Conservation (phyloP, 2,113 vertebrate species). For the Nibea albiflora region DNA sequence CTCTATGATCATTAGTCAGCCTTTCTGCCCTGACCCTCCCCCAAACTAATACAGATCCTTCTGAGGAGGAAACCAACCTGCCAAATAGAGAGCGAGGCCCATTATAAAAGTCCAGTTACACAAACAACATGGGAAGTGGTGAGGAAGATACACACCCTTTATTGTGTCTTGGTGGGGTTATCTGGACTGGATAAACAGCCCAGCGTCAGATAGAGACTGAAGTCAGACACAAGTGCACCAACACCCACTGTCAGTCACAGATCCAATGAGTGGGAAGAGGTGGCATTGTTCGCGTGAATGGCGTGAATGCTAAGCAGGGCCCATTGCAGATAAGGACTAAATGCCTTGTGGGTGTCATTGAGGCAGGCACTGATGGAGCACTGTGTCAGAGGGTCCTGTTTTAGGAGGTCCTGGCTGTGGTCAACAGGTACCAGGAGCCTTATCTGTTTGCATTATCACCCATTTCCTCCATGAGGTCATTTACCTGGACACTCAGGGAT, state of each 20-base stretch:
- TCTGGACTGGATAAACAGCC: constrained; percentile 85
- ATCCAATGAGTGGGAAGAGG: constrained; percentile 80
- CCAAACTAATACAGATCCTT: constrained; percentile 65
- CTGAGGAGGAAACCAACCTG: constrained; percentile 79
- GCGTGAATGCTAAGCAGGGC: constrained; percentile 85
- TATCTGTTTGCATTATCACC: constrained; percentile 85
- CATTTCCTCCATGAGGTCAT: constrained; percentile 81
- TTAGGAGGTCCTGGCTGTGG: constrained; percentile 79
- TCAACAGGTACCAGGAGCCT: constrained; percentile 79
- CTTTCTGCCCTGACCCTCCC: constrained; percentile 50
- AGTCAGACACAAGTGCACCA: constrained; percentile 84
- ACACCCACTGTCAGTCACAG: constrained; percentile 86
- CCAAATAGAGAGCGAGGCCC: constrained; percentile 73
- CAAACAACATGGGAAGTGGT: constrained; percentile 83
- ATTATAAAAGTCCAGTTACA: constrained; percentile 84
- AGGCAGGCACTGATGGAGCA: constrained; percentile 82
- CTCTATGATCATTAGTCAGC: constrained; percentile 63
- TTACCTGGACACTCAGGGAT: constrained; percentile 72
- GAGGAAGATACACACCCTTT: constrained; percentile 83
- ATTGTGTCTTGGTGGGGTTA: constrained; percentile 82
- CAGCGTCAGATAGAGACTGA: constrained; percentile 79
- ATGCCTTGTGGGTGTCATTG: constrained; percentile 80
- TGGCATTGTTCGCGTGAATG: constrained; percentile 84
- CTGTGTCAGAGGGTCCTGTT: constrained; percentile 77
- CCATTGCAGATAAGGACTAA: constrained; percentile 83